phyloP scores from a whole-genome alignment of 37 sponge, comb jelly and placozoan species.

The Lycopodina hypogea region DNA sequence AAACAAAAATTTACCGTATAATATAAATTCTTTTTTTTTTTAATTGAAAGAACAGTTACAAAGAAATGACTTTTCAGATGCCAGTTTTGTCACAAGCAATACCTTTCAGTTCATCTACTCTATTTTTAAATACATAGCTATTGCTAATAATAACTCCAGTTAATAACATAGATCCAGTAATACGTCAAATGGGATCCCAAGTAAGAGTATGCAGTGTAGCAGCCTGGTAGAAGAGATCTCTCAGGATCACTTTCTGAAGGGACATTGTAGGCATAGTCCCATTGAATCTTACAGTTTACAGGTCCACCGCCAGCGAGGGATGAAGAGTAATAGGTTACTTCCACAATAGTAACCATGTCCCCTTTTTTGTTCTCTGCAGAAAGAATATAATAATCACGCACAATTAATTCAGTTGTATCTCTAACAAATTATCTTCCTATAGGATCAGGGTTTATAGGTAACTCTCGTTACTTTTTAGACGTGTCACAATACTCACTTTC shows the following conservation, averaged over 20 bases:
- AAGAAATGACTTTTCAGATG: too few relatives aligned
- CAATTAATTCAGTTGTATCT: too few relatives aligned
- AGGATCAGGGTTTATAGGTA: too few relatives aligned
- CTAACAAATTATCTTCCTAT: too few relatives aligned
- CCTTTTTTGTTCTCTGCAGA: not conserved
- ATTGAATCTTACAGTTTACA: conserved; percentile 43
- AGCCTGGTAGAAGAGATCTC: conserved; percentile 53
- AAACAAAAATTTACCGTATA: too few relatives aligned
- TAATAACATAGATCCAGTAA: conserved; percentile 65
- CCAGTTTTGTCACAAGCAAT: too few relatives aligned
- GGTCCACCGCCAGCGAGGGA: conserved; percentile 53
- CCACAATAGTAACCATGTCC: not conserved
- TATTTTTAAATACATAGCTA: too few relatives aligned
- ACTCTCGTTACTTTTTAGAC: too few relatives aligned
- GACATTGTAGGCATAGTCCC: conserved; percentile 45
- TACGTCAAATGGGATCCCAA: conserved; percentile 67
- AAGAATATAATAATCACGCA: not conserved
- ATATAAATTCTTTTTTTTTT: too few relatives aligned
- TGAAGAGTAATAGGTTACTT: conserved; percentile 46
- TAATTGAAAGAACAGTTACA: too few relatives aligned
- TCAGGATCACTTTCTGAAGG: conserved; percentile 8
- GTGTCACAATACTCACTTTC: conserved; percentile 2
- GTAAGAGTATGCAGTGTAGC: conserved; percentile 50
- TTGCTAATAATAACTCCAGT: conserved; percentile 28
- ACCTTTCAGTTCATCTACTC: too few relatives aligned